These are phyloP conservation scores for Python bivittatus DNA, from an alignment of 2,113 vertebrate species.

Conservation along the genomic window DNA sequence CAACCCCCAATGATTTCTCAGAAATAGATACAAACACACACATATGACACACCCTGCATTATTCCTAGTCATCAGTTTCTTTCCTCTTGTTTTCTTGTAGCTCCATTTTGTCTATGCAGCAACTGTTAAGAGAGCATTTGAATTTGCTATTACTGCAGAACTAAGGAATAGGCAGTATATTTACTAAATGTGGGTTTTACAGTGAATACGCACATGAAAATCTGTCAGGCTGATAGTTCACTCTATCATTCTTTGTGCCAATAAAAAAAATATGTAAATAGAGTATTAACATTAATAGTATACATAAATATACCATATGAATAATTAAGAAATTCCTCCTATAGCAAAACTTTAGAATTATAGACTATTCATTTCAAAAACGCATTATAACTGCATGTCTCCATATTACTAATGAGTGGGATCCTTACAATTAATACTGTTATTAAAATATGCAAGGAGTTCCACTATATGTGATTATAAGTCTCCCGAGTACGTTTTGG, in stretches of 20 bases:
- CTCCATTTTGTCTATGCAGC: neutral
- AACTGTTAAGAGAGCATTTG: neutral
- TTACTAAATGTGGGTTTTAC: neutral
- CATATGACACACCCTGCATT: neutral
- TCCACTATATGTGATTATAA: conserved; percentile 34
- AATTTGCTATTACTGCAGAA: neutral
- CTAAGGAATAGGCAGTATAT: neutral
- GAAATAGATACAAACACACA: neutral
- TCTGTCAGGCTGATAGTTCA: neutral
- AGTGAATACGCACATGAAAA: neutral
- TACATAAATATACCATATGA: conserved; percentile 42
- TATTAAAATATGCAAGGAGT: conserved; percentile 35
- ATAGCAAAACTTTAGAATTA: conserved; percentile 58
- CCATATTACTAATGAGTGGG: conserved; percentile 52
- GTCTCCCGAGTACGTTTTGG: conserved; percentile 47
- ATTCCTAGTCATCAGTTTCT: neutral
- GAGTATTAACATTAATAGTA: conserved; percentile 31
- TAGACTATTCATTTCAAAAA: conserved; percentile 57
- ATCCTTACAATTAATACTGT: conserved; percentile 56
- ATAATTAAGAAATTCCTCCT: conserved; percentile 58
- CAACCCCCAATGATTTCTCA: neutral
- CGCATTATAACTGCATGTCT: conserved; percentile 26
- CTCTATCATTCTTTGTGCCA: conserved; percentile 25
- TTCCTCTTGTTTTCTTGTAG: neutral
- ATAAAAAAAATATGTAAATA: conserved; percentile 32